A percentile compares a stretch with the other conserved stretches of the same genome.
Conservation (phyloP, 1,140 invertebrate genomes). For the Tetramorium parvispinum region DNA sequence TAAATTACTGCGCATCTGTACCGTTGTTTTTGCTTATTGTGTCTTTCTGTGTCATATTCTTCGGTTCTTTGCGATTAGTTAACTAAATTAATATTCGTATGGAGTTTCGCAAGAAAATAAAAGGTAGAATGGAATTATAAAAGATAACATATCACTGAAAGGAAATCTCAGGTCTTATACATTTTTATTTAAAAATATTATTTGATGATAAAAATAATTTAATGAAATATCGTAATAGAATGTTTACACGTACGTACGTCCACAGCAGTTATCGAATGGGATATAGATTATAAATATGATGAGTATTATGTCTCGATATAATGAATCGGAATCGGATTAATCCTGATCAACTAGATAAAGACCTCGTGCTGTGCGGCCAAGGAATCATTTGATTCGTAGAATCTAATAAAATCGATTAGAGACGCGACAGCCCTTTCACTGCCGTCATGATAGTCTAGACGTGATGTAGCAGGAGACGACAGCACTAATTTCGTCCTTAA, state of each 20-base stretch:
- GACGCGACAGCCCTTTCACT: slow-evolving; percentile 34
- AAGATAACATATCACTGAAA: not conserved
- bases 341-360: slow-evolving; percentile 32
- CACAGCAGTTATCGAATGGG: not conserved
- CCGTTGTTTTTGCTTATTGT: slow-evolving; percentile 37
- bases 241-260: not conserved
- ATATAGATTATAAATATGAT: not conserved
- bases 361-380: not conserved
- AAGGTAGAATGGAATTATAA: not conserved
- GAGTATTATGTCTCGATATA: slow-evolving; percentile 25
- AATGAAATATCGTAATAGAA: not conserved
- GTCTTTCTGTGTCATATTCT: slow-evolving; percentile 2
- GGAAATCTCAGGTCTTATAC: not conserved
- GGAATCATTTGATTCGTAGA: slow-evolving; percentile 54
- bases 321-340: slow-evolving; percentile 53
- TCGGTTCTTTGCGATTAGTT: not conserved
- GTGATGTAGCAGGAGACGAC: slow-evolving; percentile 49
- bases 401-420: slow-evolving; percentile 61
- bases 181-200: not conserved
- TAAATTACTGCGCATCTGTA: slow-evolving; percentile 7
- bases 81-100: not conserved
- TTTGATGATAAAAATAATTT: not conserved
- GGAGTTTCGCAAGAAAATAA: not conserved
- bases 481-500: slow-evolving; percentile 55
- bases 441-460: slow-evolving; percentile 36